A percentile compares a stretch with the other conserved stretches of the same genome.
These are phyloP conservation scores for Actenoides lindsayi DNA, from an alignment of 2,113 vertebrate species.

Conservation along the genomic window DNA sequence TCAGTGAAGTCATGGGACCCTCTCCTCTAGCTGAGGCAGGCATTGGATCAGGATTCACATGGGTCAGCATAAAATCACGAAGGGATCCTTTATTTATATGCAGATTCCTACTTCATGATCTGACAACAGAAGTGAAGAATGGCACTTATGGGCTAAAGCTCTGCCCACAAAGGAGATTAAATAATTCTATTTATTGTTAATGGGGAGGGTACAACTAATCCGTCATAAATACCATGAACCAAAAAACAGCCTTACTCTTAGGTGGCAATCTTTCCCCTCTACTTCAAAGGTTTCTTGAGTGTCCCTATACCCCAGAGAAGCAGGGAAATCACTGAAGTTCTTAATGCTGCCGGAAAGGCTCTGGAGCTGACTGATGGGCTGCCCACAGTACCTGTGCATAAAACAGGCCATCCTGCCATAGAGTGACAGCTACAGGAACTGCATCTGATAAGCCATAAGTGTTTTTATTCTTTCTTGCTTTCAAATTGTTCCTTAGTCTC, in stretches of 20 bases:
- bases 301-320: not conserved
- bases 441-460: not conserved
- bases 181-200: not conserved
- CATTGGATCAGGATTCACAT: not conserved
- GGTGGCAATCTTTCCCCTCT: not conserved
- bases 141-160: not conserved
- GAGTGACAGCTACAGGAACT: not conserved
- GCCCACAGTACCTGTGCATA: not conserved
- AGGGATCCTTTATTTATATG: not conserved
- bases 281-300: not conserved
- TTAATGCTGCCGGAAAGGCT: not conserved
- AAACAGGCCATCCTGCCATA: not conserved
- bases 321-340: not conserved
- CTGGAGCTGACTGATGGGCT: not conserved
- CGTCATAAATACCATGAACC: not conserved
- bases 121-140: constrained; percentile 31
- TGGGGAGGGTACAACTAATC: not conserved
- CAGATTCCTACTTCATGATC: not conserved
- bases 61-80: not conserved
- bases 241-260: not conserved
- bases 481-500: not conserved
- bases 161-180: not conserved
- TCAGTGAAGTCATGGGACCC: not conserved
- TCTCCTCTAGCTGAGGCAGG: not conserved
- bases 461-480: not conserved